These are phyloP conservation scores for Malurus melanocephalus DNA, from an alignment of 2,113 vertebrate species.

Conservation along the genomic window DNA sequence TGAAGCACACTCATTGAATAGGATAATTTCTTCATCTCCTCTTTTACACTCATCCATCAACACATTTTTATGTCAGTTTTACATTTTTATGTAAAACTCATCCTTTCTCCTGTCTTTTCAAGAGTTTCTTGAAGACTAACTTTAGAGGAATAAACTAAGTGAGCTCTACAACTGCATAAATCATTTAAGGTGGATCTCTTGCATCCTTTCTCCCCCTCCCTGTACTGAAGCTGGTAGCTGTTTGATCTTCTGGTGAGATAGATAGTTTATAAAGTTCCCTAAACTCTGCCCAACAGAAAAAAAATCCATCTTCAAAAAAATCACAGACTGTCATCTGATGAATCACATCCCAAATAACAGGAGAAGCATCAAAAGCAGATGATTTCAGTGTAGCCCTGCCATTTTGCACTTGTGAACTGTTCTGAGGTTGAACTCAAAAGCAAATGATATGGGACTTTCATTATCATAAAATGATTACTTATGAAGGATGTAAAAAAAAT, in stretches of 20 bases:
- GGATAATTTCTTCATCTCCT: neutral
- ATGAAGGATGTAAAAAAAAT: neutral
- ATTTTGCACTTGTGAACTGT: neutral
- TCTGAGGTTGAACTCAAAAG: neutral
- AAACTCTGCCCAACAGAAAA: neutral
- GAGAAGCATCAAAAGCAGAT: neutral
- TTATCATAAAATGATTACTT: neutral
- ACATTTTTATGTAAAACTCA: neutral
- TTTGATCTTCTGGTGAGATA: neutral
- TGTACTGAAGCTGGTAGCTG: neutral
- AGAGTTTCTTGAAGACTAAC: neutral
- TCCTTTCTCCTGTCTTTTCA: neutral
- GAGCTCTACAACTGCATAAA: neutral
- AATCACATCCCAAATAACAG: neutral
- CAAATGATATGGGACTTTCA: accelerated
- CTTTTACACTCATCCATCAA: neutral
- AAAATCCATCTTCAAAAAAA: neutral
- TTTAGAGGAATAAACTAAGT: neutral
- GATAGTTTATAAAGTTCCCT: neutral
- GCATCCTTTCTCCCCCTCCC: neutral
- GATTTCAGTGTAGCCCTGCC: neutral
- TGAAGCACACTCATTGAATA: neutral
- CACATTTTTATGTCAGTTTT: neutral
- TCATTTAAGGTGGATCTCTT: neutral
- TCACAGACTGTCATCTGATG: neutral